Evolutionary conservation across 1,140 invertebrate genomes (phyloP).

Genomic region (Leptonema lineaticorne): DNA sequence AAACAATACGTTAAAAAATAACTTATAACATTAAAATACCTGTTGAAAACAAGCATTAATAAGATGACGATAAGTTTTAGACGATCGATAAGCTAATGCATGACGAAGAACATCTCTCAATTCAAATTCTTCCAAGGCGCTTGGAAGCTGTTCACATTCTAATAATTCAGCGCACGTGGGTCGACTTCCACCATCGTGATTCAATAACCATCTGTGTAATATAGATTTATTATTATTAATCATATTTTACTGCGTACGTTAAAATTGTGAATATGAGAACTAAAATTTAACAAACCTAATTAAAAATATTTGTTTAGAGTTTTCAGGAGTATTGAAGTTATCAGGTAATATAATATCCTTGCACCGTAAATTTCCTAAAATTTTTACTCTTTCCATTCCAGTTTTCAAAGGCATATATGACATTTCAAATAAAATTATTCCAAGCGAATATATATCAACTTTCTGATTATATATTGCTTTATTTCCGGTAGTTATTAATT

Average conservation of each 20-base stretch:
- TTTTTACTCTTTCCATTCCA: conserved; percentile 83
- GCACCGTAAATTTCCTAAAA: conserved; percentile 69
- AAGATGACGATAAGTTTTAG: conserved; percentile 78
- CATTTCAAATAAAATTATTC: conserved; percentile 96
- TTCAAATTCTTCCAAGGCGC: conserved; percentile 71
- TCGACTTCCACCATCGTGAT: conserved; percentile 76
- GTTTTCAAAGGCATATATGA: conserved; percentile 79
- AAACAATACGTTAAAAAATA: neutral
- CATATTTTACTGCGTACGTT: neutral
- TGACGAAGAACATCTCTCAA: conserved; percentile 77
- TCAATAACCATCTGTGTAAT: conserved; percentile 66
- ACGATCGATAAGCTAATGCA: conserved; percentile 76
- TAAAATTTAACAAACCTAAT: conserved; percentile 41
- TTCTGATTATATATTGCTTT: conserved; percentile 87
- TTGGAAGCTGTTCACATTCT: conserved; percentile 72
- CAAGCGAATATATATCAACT: conserved; percentile 89
- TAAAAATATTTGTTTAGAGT: conserved; percentile 37
- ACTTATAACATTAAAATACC: too few relatives aligned
- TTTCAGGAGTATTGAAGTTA: conserved; percentile 40
- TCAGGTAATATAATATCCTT: conserved; percentile 67
- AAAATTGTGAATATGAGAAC: neutral
- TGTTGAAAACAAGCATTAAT: conserved; percentile 70
- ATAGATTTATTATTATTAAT: neutral
- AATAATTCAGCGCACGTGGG: conserved; percentile 80
- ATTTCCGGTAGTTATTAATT: conserved; percentile 66